Percentiles rank a stretch among this genome's conserved stretches.
These are phyloP conservation scores for Rhinogobius similis DNA, from an alignment of 2,113 vertebrate genomes.

Conservation along the genomic window DNA sequence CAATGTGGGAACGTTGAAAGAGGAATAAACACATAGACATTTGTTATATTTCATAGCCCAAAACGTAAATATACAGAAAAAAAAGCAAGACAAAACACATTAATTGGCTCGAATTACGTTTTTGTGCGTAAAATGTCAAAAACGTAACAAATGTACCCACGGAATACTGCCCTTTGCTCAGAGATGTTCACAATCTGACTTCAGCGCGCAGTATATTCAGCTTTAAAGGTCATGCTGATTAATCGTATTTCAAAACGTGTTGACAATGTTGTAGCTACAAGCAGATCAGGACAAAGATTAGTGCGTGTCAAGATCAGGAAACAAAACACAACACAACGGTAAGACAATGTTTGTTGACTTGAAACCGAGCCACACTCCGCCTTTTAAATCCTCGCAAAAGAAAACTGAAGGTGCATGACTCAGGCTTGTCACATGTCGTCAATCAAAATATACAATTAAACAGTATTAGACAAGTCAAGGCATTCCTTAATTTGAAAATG, in stretches of 20 bases:
- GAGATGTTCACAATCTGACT: not conserved
- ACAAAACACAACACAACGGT: not conserved
- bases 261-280: not conserved
- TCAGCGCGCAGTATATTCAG: not conserved
- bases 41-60: too few species aligned
- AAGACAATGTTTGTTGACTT: not conserved
- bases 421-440: slow-evolving; percentile 28
- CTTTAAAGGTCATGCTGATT: slow-evolving; percentile 1
- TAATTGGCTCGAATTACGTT: too few species aligned
- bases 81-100: too few species aligned
- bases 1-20: too few species aligned
- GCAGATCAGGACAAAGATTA: not conserved
- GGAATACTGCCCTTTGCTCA: not conserved
- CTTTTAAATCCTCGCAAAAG: slow-evolving; percentile 8
- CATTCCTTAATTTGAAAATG: too few species aligned
- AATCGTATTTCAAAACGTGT: not conserved
- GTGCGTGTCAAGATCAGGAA: not conserved
- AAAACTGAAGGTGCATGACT: not conserved
- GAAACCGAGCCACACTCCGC: not conserved
- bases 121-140: too few species aligned
- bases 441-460: slow-evolving; percentile 27
- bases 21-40: too few species aligned
- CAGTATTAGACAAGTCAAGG: too few species aligned
- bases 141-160: too few species aligned
- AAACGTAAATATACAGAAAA: too few species aligned